phyloP scores from a whole-genome alignment of 1,140 invertebrate species.

The Heliconius nattereri region DNA sequence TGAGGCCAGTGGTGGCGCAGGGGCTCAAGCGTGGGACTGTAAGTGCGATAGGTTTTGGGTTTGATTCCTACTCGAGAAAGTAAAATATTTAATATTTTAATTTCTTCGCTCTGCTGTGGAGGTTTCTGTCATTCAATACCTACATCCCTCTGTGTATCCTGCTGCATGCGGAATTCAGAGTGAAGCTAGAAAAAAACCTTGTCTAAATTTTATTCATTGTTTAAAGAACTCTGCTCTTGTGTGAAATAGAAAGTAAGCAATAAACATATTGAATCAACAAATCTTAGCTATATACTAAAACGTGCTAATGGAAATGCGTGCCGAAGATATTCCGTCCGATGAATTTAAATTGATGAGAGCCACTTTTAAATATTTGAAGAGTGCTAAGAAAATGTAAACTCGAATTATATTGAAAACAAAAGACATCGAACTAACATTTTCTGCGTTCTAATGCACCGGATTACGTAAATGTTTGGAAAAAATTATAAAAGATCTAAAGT shows the following conservation, averaged over 20 bases:
- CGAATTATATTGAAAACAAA: constrained; percentile 12
- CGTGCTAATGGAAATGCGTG: constrained; percentile 33
- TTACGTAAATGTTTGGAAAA: neutral
- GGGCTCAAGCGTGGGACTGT: no score
- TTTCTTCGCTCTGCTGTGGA: no score
- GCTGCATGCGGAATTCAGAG: no score
- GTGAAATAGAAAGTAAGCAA: constrained; percentile 24
- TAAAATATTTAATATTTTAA: no score
- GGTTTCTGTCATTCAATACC: no score
- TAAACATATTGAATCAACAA: constrained; percentile 22
- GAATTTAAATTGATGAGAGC: constrained; percentile 35
- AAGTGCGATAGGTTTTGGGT: no score
- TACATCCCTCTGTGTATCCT: no score
- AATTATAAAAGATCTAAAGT: neutral
- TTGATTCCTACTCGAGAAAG: no score
- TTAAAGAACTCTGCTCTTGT: neutral
- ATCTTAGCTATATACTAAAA: constrained; percentile 29
- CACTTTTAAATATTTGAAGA: constrained; percentile 27
- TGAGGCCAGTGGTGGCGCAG: no score
- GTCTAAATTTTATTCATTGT: constrained; percentile 8
- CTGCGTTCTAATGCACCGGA: neutral
- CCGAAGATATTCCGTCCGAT: constrained; percentile 20
- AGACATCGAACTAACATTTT: neutral
- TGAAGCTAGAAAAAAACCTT: no score
- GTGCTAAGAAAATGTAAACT: constrained; percentile 22